A percentile compares a stretch with the other conserved stretches of the same genome.
Evolutionary conservation across 2,888 invertebrate genomes (phyloP).

Genomic region (Lochmaea capreae): DNA sequence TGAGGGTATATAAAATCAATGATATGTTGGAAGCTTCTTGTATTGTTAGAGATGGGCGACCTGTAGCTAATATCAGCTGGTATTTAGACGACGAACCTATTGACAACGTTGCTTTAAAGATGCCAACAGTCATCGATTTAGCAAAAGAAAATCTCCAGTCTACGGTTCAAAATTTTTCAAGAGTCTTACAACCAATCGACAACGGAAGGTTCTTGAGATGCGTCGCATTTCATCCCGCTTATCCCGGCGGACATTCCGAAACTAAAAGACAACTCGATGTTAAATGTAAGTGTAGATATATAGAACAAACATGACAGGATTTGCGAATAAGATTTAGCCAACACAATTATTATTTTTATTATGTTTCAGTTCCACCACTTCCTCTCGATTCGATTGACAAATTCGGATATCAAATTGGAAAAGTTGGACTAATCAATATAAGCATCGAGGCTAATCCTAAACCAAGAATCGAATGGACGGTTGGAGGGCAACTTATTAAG

Average conservation of each 20-base stretch:
- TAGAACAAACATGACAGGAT: neutral
- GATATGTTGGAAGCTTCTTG: slow-evolving; percentile 76
- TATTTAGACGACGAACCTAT: slow-evolving; percentile 75
- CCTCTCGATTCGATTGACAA: slow-evolving; percentile 72
- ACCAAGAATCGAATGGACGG: slow-evolving; percentile 77
- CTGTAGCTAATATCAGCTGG: slow-evolving; percentile 82
- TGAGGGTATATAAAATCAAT: slow-evolving; percentile 70
- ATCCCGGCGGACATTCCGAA: slow-evolving; percentile 61
- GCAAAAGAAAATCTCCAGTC: slow-evolving; percentile 72
- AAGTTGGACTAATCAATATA: slow-evolving; percentile 79
- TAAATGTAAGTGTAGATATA: slow-evolving; percentile 69
- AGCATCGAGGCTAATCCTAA: slow-evolving; percentile 79
- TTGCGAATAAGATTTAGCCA: neutral
- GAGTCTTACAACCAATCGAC: slow-evolving; percentile 73
- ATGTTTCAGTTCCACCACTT: slow-evolving; percentile 74
- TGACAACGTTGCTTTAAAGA: slow-evolving; percentile 66
- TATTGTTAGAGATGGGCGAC: slow-evolving; percentile 76
- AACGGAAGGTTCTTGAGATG: slow-evolving; percentile 75
- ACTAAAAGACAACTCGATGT: slow-evolving; percentile 68
- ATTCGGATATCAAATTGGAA: slow-evolving; percentile 80
- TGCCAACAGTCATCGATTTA: slow-evolving; percentile 68
- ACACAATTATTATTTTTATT: slow-evolving; percentile 18
- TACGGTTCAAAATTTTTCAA: slow-evolving; percentile 75
- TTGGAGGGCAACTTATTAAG: slow-evolving; percentile 69
- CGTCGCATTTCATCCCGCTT: slow-evolving; percentile 75